Evolutionary conservation across 2,797 vertebrate species (phyloP), one percentile per base, ranked within the genome.

Genomic region (Myotis pilosus): DNA sequence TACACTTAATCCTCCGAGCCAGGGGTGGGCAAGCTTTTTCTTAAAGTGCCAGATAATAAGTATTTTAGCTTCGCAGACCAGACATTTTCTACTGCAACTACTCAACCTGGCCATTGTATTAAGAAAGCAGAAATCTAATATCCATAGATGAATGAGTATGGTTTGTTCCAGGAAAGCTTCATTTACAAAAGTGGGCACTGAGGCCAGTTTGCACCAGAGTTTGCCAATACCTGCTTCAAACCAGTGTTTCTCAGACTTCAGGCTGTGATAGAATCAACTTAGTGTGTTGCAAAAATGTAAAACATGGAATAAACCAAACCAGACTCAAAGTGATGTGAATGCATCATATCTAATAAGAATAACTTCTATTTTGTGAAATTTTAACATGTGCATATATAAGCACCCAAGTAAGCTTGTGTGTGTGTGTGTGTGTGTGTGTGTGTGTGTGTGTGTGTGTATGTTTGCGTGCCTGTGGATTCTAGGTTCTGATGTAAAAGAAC

Each of bases 101-200:
- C 15, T 83, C 76, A 91, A 15, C 7, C 57, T 79, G 55, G 47
- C 47, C 57, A 30, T 9, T 12, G 5, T 68, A 84, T 68, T 13
- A 69, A 72, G 72, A 96, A 66, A 74, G 20, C 30, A 66, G 11
- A 25, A 51, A 53, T 30, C 71, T 23, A 38, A 28, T 51, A 41
- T 53, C 25, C 4, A n/a, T 41, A 75, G 53, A 28, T 51, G n/a
- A 64, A 38, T 4, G 13, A 28, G 16, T 25, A 28, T 53, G 22
- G 20, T 30, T 84, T 66, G 44, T 72, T 84, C 76, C 76, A 80
- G 15, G 44, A 84, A 87, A 87, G 72, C 41, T 88, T 53, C 82
- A 79, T 80, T 95, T 91, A 62, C 15, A 75, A 51, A 90, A 76
- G 4, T 0, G 16, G 69, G 16, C 47, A 36, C 41, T 22, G 23